A percentile compares a stretch with the other conserved stretches of the same genome.
Evolutionary conservation across 2,888 invertebrate genomes (phyloP).

Genomic region (Zaprionus bogoriensis): DNA sequence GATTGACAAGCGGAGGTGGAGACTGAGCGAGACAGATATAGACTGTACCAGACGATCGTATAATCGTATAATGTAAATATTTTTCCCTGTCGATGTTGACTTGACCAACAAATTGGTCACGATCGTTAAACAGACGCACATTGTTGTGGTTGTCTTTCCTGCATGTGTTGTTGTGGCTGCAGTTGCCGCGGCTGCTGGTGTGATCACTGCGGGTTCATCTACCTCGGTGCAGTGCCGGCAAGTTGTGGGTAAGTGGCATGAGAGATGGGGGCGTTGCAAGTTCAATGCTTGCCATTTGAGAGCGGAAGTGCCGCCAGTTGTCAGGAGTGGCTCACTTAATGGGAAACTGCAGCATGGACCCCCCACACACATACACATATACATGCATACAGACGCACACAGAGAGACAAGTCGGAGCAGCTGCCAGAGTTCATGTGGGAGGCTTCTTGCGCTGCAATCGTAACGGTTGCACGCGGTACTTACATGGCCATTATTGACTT

Average conservation of each 20-base stretch:
- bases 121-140: slow-evolving; percentile 72
- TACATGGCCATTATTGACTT: slow-evolving; percentile 59
- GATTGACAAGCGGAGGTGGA: slow-evolving; percentile 40
- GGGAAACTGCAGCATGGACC: slow-evolving; percentile 41
- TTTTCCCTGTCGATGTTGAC: slow-evolving; percentile 62
- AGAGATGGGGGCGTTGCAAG: slow-evolving; percentile 62
- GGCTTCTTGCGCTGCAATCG: slow-evolving; percentile 2
- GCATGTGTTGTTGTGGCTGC: slow-evolving; percentile 8
- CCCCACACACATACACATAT: no score
- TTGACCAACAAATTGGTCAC: slow-evolving; percentile 77
- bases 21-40: not conserved
- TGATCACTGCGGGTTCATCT: slow-evolving; percentile 43
- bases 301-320: slow-evolving; percentile 70
- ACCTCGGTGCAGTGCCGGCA: slow-evolving; percentile 35
- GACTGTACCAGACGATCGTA: slow-evolving; percentile 18
- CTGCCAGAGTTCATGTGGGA: slow-evolving; percentile 29
- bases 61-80: slow-evolving; percentile 63
- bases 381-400: no score
- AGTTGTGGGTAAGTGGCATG: slow-evolving; percentile 7
- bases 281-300: slow-evolving; percentile 61
- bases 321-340: slow-evolving; percentile 64
- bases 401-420: not conserved
- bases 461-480: slow-evolving; percentile 46
- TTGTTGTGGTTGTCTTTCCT: slow-evolving; percentile 20
- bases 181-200: slow-evolving; percentile 22